Base-by-base conservation (phyloP, 2,888 invertebrate genomes). In the Diadromus collaris region DNA sequence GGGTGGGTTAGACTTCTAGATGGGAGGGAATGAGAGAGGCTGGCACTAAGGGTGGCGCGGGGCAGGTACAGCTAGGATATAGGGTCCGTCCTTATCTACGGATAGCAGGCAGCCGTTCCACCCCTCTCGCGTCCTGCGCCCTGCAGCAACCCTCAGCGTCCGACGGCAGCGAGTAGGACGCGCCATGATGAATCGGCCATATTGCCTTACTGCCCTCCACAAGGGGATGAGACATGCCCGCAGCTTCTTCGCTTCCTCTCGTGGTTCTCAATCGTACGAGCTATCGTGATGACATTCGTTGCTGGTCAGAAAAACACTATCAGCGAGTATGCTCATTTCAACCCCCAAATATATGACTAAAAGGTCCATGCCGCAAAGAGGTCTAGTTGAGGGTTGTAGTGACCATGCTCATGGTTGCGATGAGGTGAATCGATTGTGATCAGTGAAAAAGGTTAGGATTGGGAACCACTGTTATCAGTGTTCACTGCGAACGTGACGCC, bases 111-210 rank as follows among this genome's bases (percentile, higher is more conserved):
- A 83, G 83, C 84, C 82, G 71, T 76, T 81, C 77, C 32, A 63
- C 61, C 41, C 73, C 63, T 60, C 68, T 70, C 73, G 75, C 78
- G 82, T 82, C 80, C 82, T 79, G 82, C 83, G 81, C 86, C 83
- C 85, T 84, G 82, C 79, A 82, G 72, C 81, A 79, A 82, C 83
- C 75, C 79, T 76, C 71, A 76, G 56, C 77, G 77, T 76, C 74
- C 80, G 44, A 21, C 48, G 34, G 70, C 60, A 34, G 13, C 82
- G 81, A 83, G 73, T 82, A 83, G 81, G 81, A 87, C 82, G 86
- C 85, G 86, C 85, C 87, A 88, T 89, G 89, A 90, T 89, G 88
- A 89, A 90, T 89, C 89, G 89, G 88, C 88, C 88, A 87, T 89
- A 84, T 89, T 89, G 86, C 84, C 86, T 85, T 81, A 84, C 83